Evolutionary conservation across 2,888 invertebrate species (phyloP), one percentile per base, ranked within the genome.

Genomic region (Margaritifera margaritifera): DNA sequence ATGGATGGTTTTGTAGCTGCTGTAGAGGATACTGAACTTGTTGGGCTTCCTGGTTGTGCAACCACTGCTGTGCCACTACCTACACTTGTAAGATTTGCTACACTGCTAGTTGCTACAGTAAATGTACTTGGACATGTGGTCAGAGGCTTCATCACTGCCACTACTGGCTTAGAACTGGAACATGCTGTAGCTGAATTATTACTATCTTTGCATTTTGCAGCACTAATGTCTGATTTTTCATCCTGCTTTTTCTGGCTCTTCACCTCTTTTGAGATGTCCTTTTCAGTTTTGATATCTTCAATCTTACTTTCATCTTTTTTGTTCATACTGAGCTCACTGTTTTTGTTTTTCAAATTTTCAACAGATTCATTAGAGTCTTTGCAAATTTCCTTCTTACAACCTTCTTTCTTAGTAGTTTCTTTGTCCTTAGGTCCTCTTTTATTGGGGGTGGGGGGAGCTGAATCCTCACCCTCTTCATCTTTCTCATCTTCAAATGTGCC

Each of bases 391-490:
- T 72, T 76, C 61, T 75, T 71, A 68, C 24, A 56, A 42, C 59
- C 42, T 25, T 69, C 68, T 27, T 62, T 64, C 59, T 72, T 68
- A 56, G 42, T 66, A n/a, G 56, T 66, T 50, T 78, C 80, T 57
- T 72, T 75, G 15, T 80, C 79, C 66, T 71, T 72, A 56, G 72
- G 68, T 31, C 68, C 74, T 55, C 62, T 51, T 27, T 80, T 78
- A 56, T 81, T 79, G 31, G 77, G 65, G 31, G 77, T 75, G 72
- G 75, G 76, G 8, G 79, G 55, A 51, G 75, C 75, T 20, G 78
- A 68, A 72, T 81, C 81, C 53, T 79, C 79, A 53, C 80, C 68
- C 64, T 78, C 72, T 11, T 81, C 84, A 5, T 84, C 82, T 25
- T 81, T 81, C 50, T 73, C 75, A 60, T 81, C 81, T 20, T 82